Evolutionary conservation across 2,113 vertebrate genomes (phyloP), one percentile per base, ranked within the genome.

Genomic region (Elaphurus davidianus): DNA sequence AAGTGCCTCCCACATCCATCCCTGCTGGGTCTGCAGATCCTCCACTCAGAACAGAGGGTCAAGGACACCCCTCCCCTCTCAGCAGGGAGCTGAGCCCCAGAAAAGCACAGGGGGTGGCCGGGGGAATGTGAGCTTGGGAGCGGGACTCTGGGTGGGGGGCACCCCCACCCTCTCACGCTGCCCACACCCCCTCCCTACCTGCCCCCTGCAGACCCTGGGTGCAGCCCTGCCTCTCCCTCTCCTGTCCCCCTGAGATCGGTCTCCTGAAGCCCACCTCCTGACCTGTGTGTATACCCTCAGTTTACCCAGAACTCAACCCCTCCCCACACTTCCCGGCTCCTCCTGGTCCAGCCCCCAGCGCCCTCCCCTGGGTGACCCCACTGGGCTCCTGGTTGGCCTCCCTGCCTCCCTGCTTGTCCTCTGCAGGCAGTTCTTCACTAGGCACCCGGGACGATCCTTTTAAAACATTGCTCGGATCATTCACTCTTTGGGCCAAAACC

Each of bases 291-390:
- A 47, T 4, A 8, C 4, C 7, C 45, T 82, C 43, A 14, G 7
- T n/a, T 82, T 13, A n/a, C n/a, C n/a, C 6, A 13, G 45, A 59
- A 1, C 33, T 15, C 3, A 2, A 15, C 0, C 3, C 2, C 55
- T 36, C 7, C 50, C 50, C 33, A 3, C 14, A 5, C 21, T 1
- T 13, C 6, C 30, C 0, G 15, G 15, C 6, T 76, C 45, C 16
- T 54, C 30, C 40, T 27, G 50, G 27, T 21, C 11, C 19, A 33
- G 19, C 60, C 28, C 55, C 55, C 28, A 14, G 8, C 0, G 0
- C 3, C 23, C 28, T 64, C 15, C 27, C 7, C 10, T 30, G 13
- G 25, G 3, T 17, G 6, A 8, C 27, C 7, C 28, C 12, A 0
- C 30, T 9, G 16, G 36, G 13, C 16, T 19, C n/a, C 30, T 14